These are phyloP conservation scores for Cynodonichthys magdalenae DNA, from an alignment of 2,797 vertebrate species.

Conservation along the genomic window DNA sequence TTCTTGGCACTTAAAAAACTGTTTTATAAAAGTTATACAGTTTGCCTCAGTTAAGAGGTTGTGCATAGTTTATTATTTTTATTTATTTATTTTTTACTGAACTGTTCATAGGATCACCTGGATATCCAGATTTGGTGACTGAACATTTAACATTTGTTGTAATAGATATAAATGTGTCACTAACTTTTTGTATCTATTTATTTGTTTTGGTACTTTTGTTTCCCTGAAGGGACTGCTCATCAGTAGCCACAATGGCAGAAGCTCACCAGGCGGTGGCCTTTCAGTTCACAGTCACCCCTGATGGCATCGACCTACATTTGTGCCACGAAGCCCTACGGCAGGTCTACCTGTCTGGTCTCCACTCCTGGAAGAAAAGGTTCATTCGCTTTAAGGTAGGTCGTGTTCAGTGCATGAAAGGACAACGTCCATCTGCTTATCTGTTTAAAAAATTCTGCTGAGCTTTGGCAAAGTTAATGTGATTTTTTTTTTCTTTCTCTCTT, in stretches of 20 bases:
- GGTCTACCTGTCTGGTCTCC: constrained; percentile 94
- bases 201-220: neutral
- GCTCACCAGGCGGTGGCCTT: constrained; percentile 98
- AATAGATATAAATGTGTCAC: neutral
- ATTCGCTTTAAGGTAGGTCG: constrained; percentile 92
- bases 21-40: too few relatives aligned
- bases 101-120: constrained; percentile 1
- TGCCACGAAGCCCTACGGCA: constrained; percentile 96
- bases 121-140: neutral
- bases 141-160: neutral
- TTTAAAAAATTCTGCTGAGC: neutral
- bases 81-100: neutral
- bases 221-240: constrained; percentile 52
- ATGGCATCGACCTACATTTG: constrained; percentile 93
- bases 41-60: neutral
- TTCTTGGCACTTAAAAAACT: too few relatives aligned
- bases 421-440: constrained; percentile 14
- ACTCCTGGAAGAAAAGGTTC: constrained; percentile 98
- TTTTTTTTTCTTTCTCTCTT: neutral
- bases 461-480: neutral
- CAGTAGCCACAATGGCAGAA: constrained; percentile 90
- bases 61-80: neutral
- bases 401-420: neutral
- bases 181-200: neutral
- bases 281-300: constrained; percentile 94